Base-by-base conservation (phyloP, 2,797 vertebrate genomes). In the Platalea minor region DNA sequence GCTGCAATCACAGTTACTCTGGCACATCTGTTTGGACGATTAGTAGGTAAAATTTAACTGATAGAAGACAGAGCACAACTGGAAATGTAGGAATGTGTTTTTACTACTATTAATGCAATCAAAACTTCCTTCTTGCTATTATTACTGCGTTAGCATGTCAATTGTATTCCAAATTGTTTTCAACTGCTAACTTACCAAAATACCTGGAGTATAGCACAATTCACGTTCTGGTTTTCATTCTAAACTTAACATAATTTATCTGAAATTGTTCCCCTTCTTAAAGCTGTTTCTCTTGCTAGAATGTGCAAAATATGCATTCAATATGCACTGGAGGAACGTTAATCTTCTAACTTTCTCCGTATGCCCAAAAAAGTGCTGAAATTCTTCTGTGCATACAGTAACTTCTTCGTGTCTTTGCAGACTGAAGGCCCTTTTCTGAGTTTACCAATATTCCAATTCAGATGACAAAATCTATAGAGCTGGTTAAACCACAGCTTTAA, bases 61-160 rank as follows among this genome's bases (percentile, higher is more conserved):
- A 95, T 60, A 96, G 81, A 96, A 96, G 94, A 88, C 93, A 95
- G 94, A 96, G 61, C 86, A 75, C 89, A 95, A 95, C 16, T 94
- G 91, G 90, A 96, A 95, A 93, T 79, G 78, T 79, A 94, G 76
- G 91, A 95, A 96, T 94, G 94, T 96, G 91, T 84, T 96, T 96
- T 95, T 95, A 96, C 89, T 85, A 78, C 93, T 92, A 95, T 95
- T 95, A 97, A 93, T 57, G 81, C 61, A 97, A 95, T 92, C 94
- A 93, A 95, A 96, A 96, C 92, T 97, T 96, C 93, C 93, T 88
- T 89, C 84, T 96, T 93, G 75, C 79, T 95, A 54, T 95, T 96
- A 96, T 92, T 85, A 90, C 83, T 79, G 73, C 1, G 82, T 93
- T 95, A 90, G 75, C 86, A 93, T 0, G 31, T 93, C 92, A 91